Conservation (phyloP, 1,140 invertebrate species). For the Drosophila rufa region DNA sequence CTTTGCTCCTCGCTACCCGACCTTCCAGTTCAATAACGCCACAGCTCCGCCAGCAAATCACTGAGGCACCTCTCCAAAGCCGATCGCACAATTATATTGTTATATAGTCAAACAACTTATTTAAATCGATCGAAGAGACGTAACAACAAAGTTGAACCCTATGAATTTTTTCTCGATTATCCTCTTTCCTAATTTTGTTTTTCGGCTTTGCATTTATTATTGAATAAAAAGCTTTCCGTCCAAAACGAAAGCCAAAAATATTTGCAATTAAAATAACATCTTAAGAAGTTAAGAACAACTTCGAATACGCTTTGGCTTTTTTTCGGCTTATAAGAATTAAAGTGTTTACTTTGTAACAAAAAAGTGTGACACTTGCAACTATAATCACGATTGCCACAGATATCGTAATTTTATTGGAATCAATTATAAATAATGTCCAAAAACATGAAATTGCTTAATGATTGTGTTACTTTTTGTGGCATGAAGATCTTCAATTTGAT, state of each 20-base stretch:
- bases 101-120: constrained; percentile 1
- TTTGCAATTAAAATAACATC: constrained; percentile 1
- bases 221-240: constrained; percentile 49
- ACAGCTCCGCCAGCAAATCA: constrained; percentile 63
- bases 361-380: no score
- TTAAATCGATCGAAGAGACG: background rate
- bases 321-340: background rate
- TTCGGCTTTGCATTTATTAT: constrained; percentile 50
- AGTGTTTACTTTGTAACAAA: background rate
- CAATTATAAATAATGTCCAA: background rate
- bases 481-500: background rate
- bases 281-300: no score
- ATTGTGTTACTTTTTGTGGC: background rate
- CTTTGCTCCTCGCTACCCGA: constrained; percentile 87
- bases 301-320: background rate
- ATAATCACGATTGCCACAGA: background rate
- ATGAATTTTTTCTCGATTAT: constrained; percentile 11
- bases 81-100: constrained; percentile 26
- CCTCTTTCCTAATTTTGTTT: constrained; percentile 18
- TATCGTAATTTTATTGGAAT: background rate
- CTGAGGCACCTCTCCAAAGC: constrained; percentile 34
- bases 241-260: constrained; percentile 37
- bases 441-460: background rate
- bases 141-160: constrained; percentile 2
- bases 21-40: constrained; percentile 85